phyloP scores from a whole-genome alignment of 30 jellyfish, hydroid and myxozoan genomes.

The Hydractinia symbiolongicarpus region DNA sequence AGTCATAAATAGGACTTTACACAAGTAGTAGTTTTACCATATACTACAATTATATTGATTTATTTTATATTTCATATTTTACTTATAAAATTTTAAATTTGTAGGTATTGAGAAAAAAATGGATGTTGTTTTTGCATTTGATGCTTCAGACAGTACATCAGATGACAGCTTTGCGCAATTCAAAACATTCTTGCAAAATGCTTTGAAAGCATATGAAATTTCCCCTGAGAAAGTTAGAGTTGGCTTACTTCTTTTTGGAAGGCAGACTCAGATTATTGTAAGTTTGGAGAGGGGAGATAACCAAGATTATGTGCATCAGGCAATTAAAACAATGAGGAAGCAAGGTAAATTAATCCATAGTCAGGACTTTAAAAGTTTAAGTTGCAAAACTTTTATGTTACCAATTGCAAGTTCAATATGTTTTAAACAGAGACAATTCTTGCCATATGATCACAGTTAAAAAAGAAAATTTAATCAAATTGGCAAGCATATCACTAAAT shows the following conservation, averaged over 20 bases:
- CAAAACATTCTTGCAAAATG: slow-evolving; percentile 28
- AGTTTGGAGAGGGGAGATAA: slow-evolving; percentile 21
- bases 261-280: not conserved
- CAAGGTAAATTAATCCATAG: not conserved
- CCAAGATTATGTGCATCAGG: not conserved
- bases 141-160: slow-evolving; percentile 29
- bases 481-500: no score
- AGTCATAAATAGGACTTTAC: no score
- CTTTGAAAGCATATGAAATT: slow-evolving; percentile 33
- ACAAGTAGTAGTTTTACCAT: no score
- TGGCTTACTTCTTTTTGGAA: slow-evolving; percentile 36
- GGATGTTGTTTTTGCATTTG: slow-evolving; percentile 64
- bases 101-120: slow-evolving; percentile 37
- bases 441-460: no score
- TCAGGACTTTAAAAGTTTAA: no score
- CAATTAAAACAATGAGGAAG: not conserved
- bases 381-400: no score
- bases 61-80: no score
- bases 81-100: not conserved
- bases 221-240: slow-evolving; percentile 25
- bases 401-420: no score
- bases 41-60: no score
- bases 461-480: no score
- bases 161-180: slow-evolving; percentile 3
- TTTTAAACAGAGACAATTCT: no score